phyloP scores from a whole-genome alignment of 2,888 invertebrate genomes.

The Hipparchia sbordonii region DNA sequence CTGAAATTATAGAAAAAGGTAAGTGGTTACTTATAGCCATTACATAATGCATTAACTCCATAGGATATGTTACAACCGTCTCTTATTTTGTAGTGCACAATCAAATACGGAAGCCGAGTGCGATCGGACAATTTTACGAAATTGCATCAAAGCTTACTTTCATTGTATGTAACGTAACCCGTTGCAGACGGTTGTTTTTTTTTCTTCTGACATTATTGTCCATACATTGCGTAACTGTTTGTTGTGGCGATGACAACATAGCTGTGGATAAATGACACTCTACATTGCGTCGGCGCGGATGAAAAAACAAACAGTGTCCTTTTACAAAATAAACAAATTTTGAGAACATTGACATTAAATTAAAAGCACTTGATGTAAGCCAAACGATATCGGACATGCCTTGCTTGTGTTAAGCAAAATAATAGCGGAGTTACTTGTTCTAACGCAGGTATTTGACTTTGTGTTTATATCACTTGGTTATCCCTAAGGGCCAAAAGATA shows the following conservation, averaged over 20 bases:
- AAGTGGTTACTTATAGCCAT: background rate
- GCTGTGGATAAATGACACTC: slow-evolving; percentile 21
- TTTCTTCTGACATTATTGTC: slow-evolving; percentile 40
- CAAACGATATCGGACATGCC: too few species aligned
- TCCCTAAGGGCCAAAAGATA: too few species aligned
- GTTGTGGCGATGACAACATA: slow-evolving; percentile 43
- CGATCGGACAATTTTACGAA: slow-evolving; percentile 42
- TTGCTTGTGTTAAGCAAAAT: too few species aligned
- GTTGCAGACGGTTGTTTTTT: slow-evolving; percentile 29
- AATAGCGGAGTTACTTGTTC: too few species aligned
- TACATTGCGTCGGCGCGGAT: background rate
- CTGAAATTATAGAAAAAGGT: too few species aligned
- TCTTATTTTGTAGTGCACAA: slow-evolving; percentile 11
- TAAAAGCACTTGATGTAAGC: too few species aligned
- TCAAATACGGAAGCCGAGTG: slow-evolving; percentile 41
- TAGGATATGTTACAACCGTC: background rate
- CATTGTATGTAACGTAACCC: slow-evolving; percentile 46
- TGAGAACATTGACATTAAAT: background rate
- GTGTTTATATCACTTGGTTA: too few species aligned
- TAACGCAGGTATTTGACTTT: too few species aligned
- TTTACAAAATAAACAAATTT: background rate
- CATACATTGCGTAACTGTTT: slow-evolving; percentile 42
- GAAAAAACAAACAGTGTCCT: slow-evolving; percentile 1
- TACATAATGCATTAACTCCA: background rate
- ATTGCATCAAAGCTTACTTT: slow-evolving; percentile 47